Evolutionary conservation across 1,140 invertebrate species (phyloP), one percentile per base, ranked within the genome.

Genomic region (Bombus waltoni): DNA sequence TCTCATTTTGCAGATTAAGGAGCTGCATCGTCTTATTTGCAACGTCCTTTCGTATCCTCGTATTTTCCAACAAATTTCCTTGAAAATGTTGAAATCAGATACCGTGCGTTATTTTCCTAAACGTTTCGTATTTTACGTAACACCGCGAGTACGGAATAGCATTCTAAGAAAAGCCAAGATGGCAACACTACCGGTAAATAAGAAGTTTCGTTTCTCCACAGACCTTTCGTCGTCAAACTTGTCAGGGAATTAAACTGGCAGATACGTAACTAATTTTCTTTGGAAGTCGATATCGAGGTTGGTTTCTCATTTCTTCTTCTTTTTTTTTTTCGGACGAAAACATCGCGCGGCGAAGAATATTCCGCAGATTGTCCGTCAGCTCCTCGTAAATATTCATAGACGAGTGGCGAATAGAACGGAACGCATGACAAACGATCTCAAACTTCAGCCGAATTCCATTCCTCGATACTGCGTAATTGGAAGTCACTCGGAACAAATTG

Each of bases 401-500:
- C 65, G 32, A 8, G 9, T 13, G 59, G 25, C 40, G 57, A 84
- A 72, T 25, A 42, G 75, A 72, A 79, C 65, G 42, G 44, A n/a
- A 32, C 10, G 57, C 57, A 70, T 80, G 77, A 84, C 66, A 85
- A 85, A 85, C 83, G 83, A 85, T 79, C 82, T 71, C 82, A 62
- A 84, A 38, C 75, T 81, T 73, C 78, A 25, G 38, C 80, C 81
- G 76, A 78, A 81, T 87, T 87, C 81, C 83, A 86, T 88, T 86
- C 68, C 80, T 72, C 68, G 85, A 68, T 72, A 66, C 68, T 65
- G 44, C 75, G 77, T 89, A 89, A 89, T 89, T 84, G 81, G 81
- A 89, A 89, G 85, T 87, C 86, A 84, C 86, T 78, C 70, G 47
- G 62, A 66, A 44, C 85, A 71, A 81, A 87, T 77, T 85, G 81